A percentile compares a stretch with the other conserved stretches of the same genome.
phyloP scores from a whole-genome alignment of 53 echinoderm and acorn worm species.

The Hippasteria phrygiana region DNA sequence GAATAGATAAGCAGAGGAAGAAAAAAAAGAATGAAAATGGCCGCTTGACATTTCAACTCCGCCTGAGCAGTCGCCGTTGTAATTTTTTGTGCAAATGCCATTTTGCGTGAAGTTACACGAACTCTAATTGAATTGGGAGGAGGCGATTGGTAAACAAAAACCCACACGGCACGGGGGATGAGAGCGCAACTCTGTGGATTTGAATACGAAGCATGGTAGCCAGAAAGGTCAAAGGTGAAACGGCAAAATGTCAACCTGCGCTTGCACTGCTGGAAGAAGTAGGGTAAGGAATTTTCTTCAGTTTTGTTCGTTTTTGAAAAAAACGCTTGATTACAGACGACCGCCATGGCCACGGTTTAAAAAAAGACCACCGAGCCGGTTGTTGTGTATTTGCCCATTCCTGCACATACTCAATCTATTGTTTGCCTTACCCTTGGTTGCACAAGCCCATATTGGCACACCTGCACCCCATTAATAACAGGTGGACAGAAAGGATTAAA shows the following conservation, averaged over 20 bases:
- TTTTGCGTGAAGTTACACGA: slow-evolving; percentile 1
- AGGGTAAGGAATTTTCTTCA: slow-evolving; percentile 34
- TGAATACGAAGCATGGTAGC: slow-evolving; percentile 41
- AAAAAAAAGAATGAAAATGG: background rate
- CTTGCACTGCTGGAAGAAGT: slow-evolving; percentile 21
- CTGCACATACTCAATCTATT: no score
- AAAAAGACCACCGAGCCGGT: no score
- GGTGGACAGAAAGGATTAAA: no score
- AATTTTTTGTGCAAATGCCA: slow-evolving; percentile 42
- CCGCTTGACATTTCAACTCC: background rate
- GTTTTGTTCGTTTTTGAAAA: no score
- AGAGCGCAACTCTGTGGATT: background rate
- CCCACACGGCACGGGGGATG: slow-evolving; percentile 7
- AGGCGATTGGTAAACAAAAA: background rate
- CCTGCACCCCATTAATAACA: no score
- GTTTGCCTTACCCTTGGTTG: no score
- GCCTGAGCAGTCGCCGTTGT: background rate
- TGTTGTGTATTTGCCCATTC: no score
- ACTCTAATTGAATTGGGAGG: slow-evolving; percentile 11
- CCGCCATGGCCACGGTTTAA: no score
- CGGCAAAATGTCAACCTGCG: slow-evolving; percentile 51
- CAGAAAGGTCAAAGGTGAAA: slow-evolving; percentile 57
- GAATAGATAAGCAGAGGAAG: background rate
- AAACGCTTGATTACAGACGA: no score
- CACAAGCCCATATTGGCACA: no score